Evolutionary conservation across 2,113 vertebrate genomes (phyloP).

Genomic region (Nesoenas mayeri): DNA sequence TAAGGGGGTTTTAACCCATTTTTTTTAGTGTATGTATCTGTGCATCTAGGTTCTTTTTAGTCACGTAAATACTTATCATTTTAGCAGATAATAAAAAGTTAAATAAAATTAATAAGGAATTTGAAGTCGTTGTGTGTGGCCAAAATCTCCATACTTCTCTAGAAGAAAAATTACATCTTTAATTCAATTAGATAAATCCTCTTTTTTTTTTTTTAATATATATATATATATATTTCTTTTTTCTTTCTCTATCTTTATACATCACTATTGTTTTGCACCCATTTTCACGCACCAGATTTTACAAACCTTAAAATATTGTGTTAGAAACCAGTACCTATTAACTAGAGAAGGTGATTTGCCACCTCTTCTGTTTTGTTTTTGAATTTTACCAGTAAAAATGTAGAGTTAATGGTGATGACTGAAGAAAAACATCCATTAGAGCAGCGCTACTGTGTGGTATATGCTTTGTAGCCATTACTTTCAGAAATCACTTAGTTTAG

Average conservation of each 20-base stretch:
- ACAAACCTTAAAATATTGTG: not conserved
- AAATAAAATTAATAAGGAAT: not conserved
- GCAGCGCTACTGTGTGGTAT: not conserved
- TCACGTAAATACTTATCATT: not conserved
- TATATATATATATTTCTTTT: not conserved
- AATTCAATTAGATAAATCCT: not conserved
- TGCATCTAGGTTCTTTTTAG: not conserved
- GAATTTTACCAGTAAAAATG: not conserved
- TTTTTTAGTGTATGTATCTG: not conserved
- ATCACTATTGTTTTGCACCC: not conserved
- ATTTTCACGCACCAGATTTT: not conserved
- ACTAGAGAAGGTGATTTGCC: not conserved
- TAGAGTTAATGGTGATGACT: not conserved
- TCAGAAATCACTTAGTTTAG: constrained; percentile 45
- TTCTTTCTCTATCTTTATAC: not conserved
- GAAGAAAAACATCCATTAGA: constrained; percentile 28
- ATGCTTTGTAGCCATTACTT: not conserved
- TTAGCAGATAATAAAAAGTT: no score
- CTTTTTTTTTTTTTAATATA: not conserved
- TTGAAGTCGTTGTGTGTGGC: not conserved
- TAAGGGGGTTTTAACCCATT: not conserved
- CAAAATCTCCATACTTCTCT: not conserved
- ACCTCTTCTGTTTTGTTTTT: not conserved
- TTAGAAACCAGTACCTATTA: not conserved
- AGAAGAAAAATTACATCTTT: not conserved